Evolutionary conservation across 2,113 vertebrate species (phyloP).

Genomic region (Sceloporus undulatus): DNA sequence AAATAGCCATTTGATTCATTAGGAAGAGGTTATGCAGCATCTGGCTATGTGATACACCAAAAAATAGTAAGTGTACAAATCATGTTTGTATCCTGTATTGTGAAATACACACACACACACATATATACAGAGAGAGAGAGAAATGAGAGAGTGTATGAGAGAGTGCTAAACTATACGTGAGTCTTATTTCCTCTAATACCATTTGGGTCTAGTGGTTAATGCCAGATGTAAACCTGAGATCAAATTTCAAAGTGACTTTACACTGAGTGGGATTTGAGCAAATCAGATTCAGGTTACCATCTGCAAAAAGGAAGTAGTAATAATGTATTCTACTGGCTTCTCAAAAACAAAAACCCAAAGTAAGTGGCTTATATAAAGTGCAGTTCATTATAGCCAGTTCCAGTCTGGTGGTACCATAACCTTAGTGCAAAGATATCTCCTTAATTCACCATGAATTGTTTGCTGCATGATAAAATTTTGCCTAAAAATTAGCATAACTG

Average conservation of each 20-base stretch:
- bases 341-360: background rate
- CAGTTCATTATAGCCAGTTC: background rate
- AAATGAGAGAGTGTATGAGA: too few species aligned
- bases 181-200: constrained; percentile 1
- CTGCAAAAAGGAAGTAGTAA: background rate
- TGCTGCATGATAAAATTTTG: background rate
- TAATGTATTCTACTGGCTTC: background rate
- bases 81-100: too few species aligned
- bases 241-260: background rate
- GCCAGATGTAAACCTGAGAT: background rate
- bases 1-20: background rate
- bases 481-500: background rate
- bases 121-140: background rate
- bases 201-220: background rate
- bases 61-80: background rate
- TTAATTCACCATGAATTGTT: background rate
- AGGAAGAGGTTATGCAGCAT: background rate
- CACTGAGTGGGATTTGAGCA: background rate
- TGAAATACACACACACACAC: too few species aligned
- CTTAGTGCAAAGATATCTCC: background rate
- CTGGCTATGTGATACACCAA: background rate
- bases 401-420: background rate
- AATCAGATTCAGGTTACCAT: background rate
- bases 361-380: background rate
- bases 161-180: too few species aligned